Base-by-base conservation (phyloP, 2,797 vertebrate species). In the Gobionotothen gibberifrons region DNA sequence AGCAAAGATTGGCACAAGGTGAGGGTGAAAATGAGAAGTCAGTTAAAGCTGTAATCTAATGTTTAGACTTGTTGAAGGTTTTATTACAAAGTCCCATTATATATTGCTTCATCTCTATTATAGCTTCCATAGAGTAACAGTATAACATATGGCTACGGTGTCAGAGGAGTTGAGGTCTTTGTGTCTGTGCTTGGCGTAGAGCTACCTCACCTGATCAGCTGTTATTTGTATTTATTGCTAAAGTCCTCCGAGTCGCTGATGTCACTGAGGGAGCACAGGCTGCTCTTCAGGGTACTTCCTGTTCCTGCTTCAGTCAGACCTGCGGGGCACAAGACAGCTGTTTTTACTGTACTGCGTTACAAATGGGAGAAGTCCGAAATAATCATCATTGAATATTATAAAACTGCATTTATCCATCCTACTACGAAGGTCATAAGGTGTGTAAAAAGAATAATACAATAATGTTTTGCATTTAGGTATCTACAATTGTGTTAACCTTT, bases 261-360 rank as follows among this genome's bases (percentile, higher is more conserved):
- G 48, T 98, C 96, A n/a, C 95, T 96, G 78, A 96, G 91, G 6
- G 95, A 95, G 70, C 95, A 94, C 76, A 96, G 85, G 82, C 95
- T 97, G 95, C 96, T 97, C 91, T 96, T 97, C 85, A 96, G 89
- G 0, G 96, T 96, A 86, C 96, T 97, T 74, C 94, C 93, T 29
- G 94, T 93, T 70, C 96, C 96, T 0, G 93, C 90, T 63, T 96
- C 97, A 10, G 89, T 94, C 82, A 90, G 84, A 85, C 94, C 97
- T 98, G 73, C 39, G 2, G 62, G 72, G 32, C 3, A 79, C 19
- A 32, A 69, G 1, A 66, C n/a, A 46, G 54, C 17, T 0, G 16
- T 1, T 44, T 65, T 69, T 16, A 43, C n/a, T 40, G 44, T 15
- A 60, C 42, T 21, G 4, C 21, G 16, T 56, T 11, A 54, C 46